Evolutionary conservation across 1,140 invertebrate species (phyloP).

Genomic region (Neodiprion pinetum): DNA sequence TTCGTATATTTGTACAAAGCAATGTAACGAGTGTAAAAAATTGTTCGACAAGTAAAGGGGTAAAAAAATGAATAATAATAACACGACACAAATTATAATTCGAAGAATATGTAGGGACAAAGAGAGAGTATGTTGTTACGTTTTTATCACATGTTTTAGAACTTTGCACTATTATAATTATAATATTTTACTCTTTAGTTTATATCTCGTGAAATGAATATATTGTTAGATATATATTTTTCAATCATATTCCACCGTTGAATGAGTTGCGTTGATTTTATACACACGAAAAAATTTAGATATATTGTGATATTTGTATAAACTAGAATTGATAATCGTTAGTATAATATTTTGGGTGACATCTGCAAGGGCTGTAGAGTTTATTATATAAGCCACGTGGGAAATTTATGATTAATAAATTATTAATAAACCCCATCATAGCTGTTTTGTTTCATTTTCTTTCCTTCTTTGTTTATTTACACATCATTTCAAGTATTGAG

Average conservation of each 20-base stretch:
- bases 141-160: not conserved
- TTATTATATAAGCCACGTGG: not conserved
- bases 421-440: not conserved
- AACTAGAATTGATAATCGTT: not conserved
- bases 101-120: not conserved
- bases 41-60: not conserved
- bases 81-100: not conserved
- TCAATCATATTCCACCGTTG: not conserved
- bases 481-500: too few relatives aligned
- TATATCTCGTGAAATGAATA: not conserved
- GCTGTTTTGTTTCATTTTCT: too few relatives aligned
- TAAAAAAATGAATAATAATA: not conserved
- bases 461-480: too few relatives aligned
- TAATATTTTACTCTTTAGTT: not conserved
- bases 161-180: not conserved
- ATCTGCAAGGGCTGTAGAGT: not conserved
- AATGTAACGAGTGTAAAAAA: not conserved
- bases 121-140: slow-evolving; percentile 2
- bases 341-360: not conserved
- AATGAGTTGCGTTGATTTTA: not conserved
- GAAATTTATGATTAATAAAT: slow-evolving; percentile 3
- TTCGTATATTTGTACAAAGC: not conserved
- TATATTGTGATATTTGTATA: slow-evolving; percentile 6
- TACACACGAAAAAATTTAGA: not conserved
- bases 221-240: not conserved